A percentile compares a stretch with the other conserved stretches of the same genome.
phyloP scores from a whole-genome alignment of 2,113 vertebrate species.

The Actenoides lindsayi region DNA sequence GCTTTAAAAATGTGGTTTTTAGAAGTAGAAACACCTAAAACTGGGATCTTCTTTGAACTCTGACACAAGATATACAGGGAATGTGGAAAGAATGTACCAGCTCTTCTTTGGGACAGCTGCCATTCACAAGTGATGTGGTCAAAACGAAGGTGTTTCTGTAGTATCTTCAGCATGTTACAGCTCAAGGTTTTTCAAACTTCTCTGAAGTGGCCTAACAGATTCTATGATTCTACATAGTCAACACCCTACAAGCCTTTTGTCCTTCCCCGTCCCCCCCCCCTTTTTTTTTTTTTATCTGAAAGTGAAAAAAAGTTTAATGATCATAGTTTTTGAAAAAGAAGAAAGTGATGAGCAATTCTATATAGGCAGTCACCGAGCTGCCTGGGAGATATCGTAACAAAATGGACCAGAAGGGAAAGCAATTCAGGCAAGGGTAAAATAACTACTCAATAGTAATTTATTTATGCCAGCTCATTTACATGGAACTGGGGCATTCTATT shows the following conservation, averaged over 20 bases:
- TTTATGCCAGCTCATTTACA: not conserved
- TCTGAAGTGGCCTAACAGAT: not conserved
- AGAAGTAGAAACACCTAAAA: not conserved
- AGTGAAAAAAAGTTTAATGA: not conserved
- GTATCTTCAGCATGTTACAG: not conserved
- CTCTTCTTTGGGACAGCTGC: not conserved
- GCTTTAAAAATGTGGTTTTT: not conserved
- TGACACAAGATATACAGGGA: not conserved
- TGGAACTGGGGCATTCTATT: not conserved
- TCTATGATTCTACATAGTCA: not conserved
- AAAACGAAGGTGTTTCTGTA: not conserved
- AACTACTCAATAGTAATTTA: not conserved
- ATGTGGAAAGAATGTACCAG: not conserved
- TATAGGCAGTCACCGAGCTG: not conserved
- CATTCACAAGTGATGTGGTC: not conserved
- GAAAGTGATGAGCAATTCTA: not conserved
- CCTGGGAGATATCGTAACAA: not conserved
- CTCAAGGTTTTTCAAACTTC: not conserved
- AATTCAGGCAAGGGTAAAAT: not conserved
- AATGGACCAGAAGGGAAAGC: not conserved
- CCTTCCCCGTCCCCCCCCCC: too few species aligned
- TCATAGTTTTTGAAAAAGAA: not conserved
- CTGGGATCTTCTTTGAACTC: not conserved
- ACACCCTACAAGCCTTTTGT: not conserved
- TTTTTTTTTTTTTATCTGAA: not conserved